Percentiles rank a stretch among this genome's conserved stretches.
Conservation (phyloP, 2,888 invertebrate species). For the Volucella bombylans region DNA sequence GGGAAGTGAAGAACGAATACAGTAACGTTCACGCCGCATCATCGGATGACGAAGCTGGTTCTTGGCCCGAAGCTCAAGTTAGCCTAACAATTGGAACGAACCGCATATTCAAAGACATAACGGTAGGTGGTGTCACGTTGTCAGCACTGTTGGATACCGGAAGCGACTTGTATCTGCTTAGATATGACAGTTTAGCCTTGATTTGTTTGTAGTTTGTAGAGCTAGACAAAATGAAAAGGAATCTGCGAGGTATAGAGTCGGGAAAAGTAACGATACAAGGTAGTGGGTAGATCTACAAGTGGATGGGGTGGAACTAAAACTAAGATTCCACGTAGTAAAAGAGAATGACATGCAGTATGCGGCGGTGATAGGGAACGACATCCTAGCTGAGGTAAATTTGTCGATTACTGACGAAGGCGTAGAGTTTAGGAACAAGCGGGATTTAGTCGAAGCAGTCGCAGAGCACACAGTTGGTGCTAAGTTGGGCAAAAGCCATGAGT, state of each 20-base stretch:
- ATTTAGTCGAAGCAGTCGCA: neutral
- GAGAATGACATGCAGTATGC: neutral
- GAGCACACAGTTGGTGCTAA: neutral
- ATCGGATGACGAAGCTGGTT: slow-evolving; percentile 6
- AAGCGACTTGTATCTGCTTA: too few species aligned
- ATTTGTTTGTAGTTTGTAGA: too few species aligned
- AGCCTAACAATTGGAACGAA: too few species aligned
- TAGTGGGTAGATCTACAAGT: neutral
- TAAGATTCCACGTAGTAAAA: slow-evolving; percentile 6
- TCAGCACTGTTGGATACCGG: too few species aligned
- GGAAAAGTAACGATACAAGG: neutral
- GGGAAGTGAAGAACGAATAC: neutral
- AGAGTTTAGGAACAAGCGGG: too few species aligned
- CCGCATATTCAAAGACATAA: too few species aligned
- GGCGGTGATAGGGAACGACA: slow-evolving; percentile 3
- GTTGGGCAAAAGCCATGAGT: neutral
- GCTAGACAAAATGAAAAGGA: neutral
- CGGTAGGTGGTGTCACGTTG: too few species aligned
- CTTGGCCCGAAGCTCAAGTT: slow-evolving; percentile 3
- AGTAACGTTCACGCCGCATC: neutral
- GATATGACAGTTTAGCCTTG: too few species aligned
- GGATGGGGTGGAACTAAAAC: slow-evolving; percentile 1
- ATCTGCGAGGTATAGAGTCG: neutral
- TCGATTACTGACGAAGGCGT: too few species aligned
- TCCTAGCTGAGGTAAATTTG: neutral